Evolutionary conservation across 2,113 vertebrate genomes (phyloP).

Genomic region (Alligator sinensis): DNA sequence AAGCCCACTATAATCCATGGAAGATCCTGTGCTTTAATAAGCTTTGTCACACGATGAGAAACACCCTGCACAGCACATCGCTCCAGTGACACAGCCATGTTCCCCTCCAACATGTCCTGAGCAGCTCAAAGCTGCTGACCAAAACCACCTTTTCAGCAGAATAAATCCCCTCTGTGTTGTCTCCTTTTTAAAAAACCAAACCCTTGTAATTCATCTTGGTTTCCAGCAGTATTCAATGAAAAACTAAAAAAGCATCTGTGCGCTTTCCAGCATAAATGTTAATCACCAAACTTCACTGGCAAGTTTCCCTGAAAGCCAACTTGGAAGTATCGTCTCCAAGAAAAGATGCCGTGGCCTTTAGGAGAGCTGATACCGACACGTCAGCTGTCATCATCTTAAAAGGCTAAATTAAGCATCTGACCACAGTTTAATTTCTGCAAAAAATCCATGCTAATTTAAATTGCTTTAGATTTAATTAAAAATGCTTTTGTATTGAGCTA

Average conservation of each 20-base stretch:
- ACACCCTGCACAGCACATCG: not conserved
- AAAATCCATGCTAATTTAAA: slow-evolving; percentile 78
- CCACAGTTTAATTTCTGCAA: slow-evolving; percentile 76
- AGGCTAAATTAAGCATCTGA: slow-evolving; percentile 70
- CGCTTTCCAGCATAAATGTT: slow-evolving; percentile 52
- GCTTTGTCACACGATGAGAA: not conserved
- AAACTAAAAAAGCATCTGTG: not conserved
- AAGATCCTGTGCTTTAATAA: not conserved
- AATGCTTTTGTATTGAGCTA: slow-evolving; percentile 79
- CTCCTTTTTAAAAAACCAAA: not conserved
- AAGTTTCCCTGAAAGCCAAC: slow-evolving; percentile 65
- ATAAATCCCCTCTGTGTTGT: not conserved
- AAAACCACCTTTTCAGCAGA: not conserved
- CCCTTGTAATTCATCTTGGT: slow-evolving; percentile 5
- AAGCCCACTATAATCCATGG: not conserved
- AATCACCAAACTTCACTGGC: not conserved
- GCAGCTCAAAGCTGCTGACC: not conserved
- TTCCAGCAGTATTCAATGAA: slow-evolving; percentile 23
- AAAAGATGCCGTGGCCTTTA: slow-evolving; percentile 32
- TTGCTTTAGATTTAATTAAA: slow-evolving; percentile 83
- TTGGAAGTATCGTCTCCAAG: slow-evolving; percentile 40
- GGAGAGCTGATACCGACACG: slow-evolving; percentile 32
- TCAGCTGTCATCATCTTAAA: slow-evolving; percentile 62
- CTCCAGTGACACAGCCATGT: not conserved
- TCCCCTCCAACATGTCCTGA: not conserved